phyloP scores from a whole-genome alignment of 2,113 vertebrate genomes.

The Lota lota region DNA sequence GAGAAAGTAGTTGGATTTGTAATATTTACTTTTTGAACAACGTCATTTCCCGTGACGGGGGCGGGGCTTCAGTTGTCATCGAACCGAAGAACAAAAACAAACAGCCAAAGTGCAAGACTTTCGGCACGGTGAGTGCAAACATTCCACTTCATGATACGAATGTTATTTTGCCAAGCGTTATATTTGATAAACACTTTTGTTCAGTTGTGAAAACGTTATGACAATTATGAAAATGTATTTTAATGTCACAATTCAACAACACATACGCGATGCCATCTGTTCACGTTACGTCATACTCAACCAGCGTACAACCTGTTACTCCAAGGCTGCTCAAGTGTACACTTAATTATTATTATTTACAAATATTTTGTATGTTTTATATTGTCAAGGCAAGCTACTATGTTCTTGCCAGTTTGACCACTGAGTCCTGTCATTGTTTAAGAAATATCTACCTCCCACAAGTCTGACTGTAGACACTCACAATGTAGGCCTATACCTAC shows the following conservation, averaged over 20 bases:
- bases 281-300: background rate
- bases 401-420: too few relatives aligned
- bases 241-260: too few relatives aligned
- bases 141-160: too few relatives aligned
- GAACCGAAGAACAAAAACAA: conserved; percentile 59
- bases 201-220: too few relatives aligned
- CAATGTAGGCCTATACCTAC: too few relatives aligned
- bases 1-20: background rate
- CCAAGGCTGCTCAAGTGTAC: background rate
- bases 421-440: too few relatives aligned
- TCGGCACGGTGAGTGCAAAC: conserved; percentile 43
- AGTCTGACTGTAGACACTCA: too few relatives aligned
- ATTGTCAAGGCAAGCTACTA: too few relatives aligned
- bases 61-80: conserved; percentile 49
- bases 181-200: too few relatives aligned
- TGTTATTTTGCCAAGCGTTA: too few relatives aligned
- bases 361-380: background rate
- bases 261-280: background rate
- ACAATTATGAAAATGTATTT: too few relatives aligned
- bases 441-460: too few relatives aligned
- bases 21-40: conserved; percentile 25
- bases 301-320: conserved; percentile 3
- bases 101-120: conserved; percentile 19
- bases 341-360: background rate
- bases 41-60: conserved; percentile 49